Conservation (phyloP, 1,140 invertebrate genomes). For the Acromyrmex echinatior region DNA sequence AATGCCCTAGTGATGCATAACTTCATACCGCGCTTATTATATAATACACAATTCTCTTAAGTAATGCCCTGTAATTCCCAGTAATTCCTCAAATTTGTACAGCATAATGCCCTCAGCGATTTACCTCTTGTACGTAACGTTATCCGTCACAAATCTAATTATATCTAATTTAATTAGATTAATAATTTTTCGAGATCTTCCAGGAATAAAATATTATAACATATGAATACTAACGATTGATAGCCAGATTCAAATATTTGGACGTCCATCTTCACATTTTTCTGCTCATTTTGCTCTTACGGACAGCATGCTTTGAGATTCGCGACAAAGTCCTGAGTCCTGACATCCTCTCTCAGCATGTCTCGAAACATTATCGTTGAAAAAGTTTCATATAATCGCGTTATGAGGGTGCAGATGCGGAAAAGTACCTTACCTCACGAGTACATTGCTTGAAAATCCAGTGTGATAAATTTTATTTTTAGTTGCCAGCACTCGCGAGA, state of each 20-base stretch:
- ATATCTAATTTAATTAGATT: slow-evolving; percentile 18
- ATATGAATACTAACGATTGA: slow-evolving; percentile 18
- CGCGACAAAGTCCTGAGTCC: background rate
- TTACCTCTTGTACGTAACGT: background rate
- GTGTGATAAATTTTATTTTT: slow-evolving; percentile 36
- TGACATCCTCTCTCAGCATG: background rate
- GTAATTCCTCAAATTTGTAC: no score
- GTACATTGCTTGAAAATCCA: background rate
- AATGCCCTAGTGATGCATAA: no score
- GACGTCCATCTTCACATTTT: background rate
- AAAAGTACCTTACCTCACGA: background rate
- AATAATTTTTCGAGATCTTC: slow-evolving; percentile 25
- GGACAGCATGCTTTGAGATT: background rate
- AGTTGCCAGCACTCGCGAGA: background rate
- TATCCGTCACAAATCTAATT: background rate
- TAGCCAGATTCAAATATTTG: background rate
- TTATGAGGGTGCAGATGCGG: slow-evolving; percentile 9
- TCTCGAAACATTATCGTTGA: slow-evolving; percentile 21
- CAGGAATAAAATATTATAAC: background rate
- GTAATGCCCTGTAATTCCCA: no score
- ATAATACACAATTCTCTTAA: no score
- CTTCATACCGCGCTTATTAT: no score
- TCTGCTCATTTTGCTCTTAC: background rate
- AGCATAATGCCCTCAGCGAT: no score
- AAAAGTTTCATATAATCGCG: slow-evolving; percentile 46